Evolutionary conservation across 1,140 invertebrate species (phyloP), one percentile per base, ranked within the genome.

Genomic region (Anastatus disparis): DNA sequence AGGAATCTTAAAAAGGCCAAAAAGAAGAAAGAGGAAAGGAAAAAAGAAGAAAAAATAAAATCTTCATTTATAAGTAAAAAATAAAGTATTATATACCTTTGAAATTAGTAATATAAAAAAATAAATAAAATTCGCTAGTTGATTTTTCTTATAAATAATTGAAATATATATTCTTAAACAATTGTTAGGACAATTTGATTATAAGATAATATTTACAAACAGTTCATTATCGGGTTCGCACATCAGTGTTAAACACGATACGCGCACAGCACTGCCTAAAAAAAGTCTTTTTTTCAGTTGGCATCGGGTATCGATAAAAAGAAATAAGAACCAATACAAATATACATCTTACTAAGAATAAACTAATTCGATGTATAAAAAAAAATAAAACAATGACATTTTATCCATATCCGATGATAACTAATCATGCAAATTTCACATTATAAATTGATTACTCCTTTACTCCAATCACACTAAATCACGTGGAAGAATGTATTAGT

Each of bases 101-200:
- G 31, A 35, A 35, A 35, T 35, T 17, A 56, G 65, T 6, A 29
- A 62, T 29, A 56, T 48, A 44, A 26, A n/a, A 22, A 4, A 38
- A 38, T 22, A 17, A 40, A 66, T 1, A 15, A 6, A 62, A 20
- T 35, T 50, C 44, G 35, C 10, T 53, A 40, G n/a, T 65, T 29
- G 62, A 26, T 59, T 44, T 50, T 35, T 75, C 31, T 82, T 84
- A 84, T 84, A 84, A 85, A 85, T 84, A 82, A 84, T 79, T 83
- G 78, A 84, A 27, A 63, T 63, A 50, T 63, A 84, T 85, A 85
- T 83, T 81, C 77, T 84, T 82, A 84, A 84, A 84, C 81, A 83
- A 83, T 80, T 76, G 77, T 78, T 78, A 74, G 78, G 74, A 78
- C 78, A 83, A 27, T 70, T 62, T 56, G 68, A 70, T 71, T 71